phyloP scores from a whole-genome alignment of 2,113 vertebrate species.

The Macrotis lagotis region DNA sequence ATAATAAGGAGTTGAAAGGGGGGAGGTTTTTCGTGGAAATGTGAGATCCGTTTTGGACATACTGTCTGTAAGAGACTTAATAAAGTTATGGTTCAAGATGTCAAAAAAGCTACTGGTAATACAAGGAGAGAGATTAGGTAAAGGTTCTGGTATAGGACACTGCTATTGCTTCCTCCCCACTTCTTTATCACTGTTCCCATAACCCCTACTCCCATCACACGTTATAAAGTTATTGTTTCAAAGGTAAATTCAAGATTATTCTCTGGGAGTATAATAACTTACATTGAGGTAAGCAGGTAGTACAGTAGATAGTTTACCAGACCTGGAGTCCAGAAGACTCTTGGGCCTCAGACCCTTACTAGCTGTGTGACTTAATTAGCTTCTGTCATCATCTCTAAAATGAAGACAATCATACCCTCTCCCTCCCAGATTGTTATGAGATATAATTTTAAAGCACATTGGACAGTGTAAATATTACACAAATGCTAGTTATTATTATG shows the following conservation, averaged over 20 bases:
- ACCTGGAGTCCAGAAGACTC: not conserved
- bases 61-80: not conserved
- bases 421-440: not conserved
- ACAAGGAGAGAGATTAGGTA: not conserved
- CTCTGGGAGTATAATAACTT: not conserved
- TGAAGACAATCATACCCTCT: not conserved
- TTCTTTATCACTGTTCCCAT: not conserved
- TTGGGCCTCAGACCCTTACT: not conserved
- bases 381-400: not conserved
- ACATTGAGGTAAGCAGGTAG: not conserved
- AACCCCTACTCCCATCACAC: not conserved
- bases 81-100: not conserved
- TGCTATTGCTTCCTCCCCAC: not conserved
- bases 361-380: not conserved
- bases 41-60: not conserved
- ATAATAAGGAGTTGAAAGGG: not conserved
- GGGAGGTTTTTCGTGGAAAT: not conserved
- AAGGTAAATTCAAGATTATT: not conserved
- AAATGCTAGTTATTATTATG: not conserved
- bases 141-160: not conserved
- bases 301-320: not conserved
- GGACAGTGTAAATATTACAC: not conserved
- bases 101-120: not conserved
- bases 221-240: not conserved
- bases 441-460: not conserved